Evolutionary conservation across 2,888 invertebrate species (phyloP).

Genomic region (Drosophila barbarae): DNA sequence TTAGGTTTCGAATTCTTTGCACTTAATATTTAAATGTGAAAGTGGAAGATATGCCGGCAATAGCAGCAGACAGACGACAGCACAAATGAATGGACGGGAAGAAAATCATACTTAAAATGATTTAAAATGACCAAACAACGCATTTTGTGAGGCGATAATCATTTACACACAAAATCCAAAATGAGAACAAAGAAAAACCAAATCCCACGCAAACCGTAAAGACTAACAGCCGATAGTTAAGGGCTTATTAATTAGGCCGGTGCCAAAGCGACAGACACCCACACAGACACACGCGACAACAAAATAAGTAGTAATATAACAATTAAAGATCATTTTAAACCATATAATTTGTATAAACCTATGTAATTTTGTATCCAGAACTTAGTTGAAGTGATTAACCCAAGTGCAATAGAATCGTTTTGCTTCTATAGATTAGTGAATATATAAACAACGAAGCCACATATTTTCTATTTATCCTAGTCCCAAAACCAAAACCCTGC

Average conservation of each 20-base stretch:
- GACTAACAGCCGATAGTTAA: constrained; percentile 26
- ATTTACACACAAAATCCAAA: constrained; percentile 49
- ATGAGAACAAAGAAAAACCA: constrained; percentile 15
- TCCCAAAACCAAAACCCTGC: constrained; percentile 17
- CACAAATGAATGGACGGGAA: constrained; percentile 36
- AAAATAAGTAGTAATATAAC: constrained; percentile 38
- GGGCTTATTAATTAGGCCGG: constrained; percentile 45
- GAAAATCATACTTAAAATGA: constrained; percentile 4
- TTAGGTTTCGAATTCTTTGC: no score
- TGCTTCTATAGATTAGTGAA: constrained; percentile 59
- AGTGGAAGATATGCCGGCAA: not conserved
- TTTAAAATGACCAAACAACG: constrained; percentile 62
- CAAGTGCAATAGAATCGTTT: constrained; percentile 44
- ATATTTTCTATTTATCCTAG: constrained; percentile 7
- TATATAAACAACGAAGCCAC: constrained; percentile 34
- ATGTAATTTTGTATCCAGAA: constrained; percentile 23
- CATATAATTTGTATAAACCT: constrained; percentile 33
- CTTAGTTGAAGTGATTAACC: constrained; percentile 49
- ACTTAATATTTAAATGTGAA: constrained; percentile 1
- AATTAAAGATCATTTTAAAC: constrained; percentile 36
- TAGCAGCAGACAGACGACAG: constrained; percentile 10
- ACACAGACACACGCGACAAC: constrained; percentile 17
- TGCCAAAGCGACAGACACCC: constrained; percentile 53
- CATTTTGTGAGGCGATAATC: constrained; percentile 68
- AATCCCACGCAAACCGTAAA: constrained; percentile 32